Base-by-base conservation (phyloP, 2,888 invertebrate genomes). In the Pyrrhosoma nymphula region DNA sequence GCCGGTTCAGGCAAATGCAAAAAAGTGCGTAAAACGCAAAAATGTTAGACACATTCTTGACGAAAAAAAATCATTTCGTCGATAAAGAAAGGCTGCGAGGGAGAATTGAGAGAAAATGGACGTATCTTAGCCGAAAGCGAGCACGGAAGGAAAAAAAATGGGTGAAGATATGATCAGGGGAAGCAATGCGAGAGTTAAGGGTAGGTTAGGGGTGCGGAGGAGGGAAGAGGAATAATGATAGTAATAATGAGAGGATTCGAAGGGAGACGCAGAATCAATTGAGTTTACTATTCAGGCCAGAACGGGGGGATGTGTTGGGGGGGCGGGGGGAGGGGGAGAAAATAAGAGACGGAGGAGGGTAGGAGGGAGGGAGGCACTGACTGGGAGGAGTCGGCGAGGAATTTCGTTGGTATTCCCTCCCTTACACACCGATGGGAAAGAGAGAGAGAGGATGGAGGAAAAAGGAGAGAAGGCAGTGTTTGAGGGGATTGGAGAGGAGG, bases 261-360 rank as follows among this genome's bases (percentile, higher is more conserved):
- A 60, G 82, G 82, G 35, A 14, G 30, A 26, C 14, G n/a, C 10
- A n/a, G 82, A 82, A 82, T 82, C 82, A 35, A 82, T 82, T 82
- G 82, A 82, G 82, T 82, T 82, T 35, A 82, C 82, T 82, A 82
- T 82, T 82, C 82, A 82, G 82, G 30, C 12, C 82, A 30, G n/a
- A 35, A 82, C 35, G 82, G 35, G 82, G 6, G 75, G 30, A 8
- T 0, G 30, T 8, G 30, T 30, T 0, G 75, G 8, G 30, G 4
- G n/a, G n/a, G 75, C 10, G 8, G 16, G 35, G 18, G 82, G 35
- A n/a, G 8, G 2, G 10, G 26, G 69, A n/a, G n/a, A 14, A n/a
- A 69, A n/a, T n/a, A n/a, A n/a, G 47, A 47, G 8, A 47, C 47
- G 47, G 47, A 23, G 63, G 23, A 23, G 23, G 23, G 8, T 23